phyloP scores from a whole-genome alignment of 2,888 invertebrate genomes.

The Cantharis flavilabris region DNA sequence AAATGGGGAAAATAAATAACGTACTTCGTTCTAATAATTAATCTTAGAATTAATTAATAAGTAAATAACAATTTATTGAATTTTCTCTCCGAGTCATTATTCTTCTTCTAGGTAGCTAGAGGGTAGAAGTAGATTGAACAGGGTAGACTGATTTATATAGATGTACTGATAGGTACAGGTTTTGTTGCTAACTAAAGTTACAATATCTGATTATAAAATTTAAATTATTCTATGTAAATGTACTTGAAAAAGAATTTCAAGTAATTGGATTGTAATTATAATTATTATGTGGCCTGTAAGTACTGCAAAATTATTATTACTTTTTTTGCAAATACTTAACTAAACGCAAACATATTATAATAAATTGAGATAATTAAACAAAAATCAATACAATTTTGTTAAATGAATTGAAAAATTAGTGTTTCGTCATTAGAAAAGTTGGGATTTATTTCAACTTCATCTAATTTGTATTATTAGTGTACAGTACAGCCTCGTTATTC shows the following conservation, averaged over 20 bases:
- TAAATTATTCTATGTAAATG: neutral
- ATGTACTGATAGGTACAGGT: neutral
- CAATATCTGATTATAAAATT: neutral
- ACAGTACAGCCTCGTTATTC: too few species aligned
- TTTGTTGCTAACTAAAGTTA: neutral
- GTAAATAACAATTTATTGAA: neutral
- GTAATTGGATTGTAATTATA: neutral
- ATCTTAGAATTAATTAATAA: neutral
- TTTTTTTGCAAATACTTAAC: too few species aligned
- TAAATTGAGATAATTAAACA: too few species aligned
- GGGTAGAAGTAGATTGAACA: neutral
- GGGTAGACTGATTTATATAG: neutral
- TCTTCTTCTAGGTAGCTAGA: neutral
- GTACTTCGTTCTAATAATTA: neutral
- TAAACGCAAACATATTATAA: too few species aligned
- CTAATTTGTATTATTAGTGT: too few species aligned
- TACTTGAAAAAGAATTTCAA: neutral
- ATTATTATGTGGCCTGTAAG: neutral
- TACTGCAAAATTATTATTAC: too few species aligned
- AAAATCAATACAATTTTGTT: too few species aligned
- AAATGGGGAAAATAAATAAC: neutral
- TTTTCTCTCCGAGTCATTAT: neutral
- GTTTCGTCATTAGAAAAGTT: too few species aligned
- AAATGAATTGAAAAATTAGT: too few species aligned
- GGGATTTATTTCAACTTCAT: too few species aligned